Percentiles rank a stretch among this genome's conserved stretches.
These are phyloP conservation scores for Schizopygopsis pylzovi DNA, from an alignment of 2,797 vertebrate genomes.

Conservation along the genomic window DNA sequence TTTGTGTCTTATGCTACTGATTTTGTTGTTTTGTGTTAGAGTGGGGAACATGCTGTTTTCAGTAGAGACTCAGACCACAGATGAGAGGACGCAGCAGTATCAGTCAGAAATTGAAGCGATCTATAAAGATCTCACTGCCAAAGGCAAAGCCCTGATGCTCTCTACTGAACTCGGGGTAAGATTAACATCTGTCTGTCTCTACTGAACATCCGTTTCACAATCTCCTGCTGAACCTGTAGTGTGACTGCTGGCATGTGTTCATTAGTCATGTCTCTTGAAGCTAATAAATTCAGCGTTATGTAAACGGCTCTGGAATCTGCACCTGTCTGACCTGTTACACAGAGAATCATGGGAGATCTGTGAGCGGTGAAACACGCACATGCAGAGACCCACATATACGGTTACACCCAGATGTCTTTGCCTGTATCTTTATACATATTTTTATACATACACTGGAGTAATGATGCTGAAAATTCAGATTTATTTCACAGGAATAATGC, in stretches of 20 bases:
- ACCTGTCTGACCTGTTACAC: slow-evolving; percentile 32
- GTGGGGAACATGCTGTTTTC: slow-evolving; percentile 97
- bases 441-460: too few species aligned
- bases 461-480: too few species aligned
- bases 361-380: background rate
- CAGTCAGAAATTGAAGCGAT: slow-evolving; percentile 95
- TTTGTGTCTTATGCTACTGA: slow-evolving; percentile 15
- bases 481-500: too few species aligned
- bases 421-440: background rate
- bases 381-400: background rate
- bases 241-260: background rate
- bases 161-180: slow-evolving; percentile 91
- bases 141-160: slow-evolving; percentile 91
- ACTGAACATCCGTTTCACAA: slow-evolving; percentile 21
- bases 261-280: background rate
- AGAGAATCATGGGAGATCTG: slow-evolving; percentile 12
- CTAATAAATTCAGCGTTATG: background rate
- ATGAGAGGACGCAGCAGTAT: slow-evolving; percentile 94
- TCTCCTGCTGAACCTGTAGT: slow-evolving; percentile 9
- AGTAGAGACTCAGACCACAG: slow-evolving; percentile 96
- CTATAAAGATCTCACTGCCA: slow-evolving; percentile 94
- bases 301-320: background rate
- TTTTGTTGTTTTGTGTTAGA: slow-evolving; percentile 68
- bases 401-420: background rate
- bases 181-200: background rate